phyloP scores from a whole-genome alignment of 2,888 invertebrate genomes.

The Dione juno region DNA sequence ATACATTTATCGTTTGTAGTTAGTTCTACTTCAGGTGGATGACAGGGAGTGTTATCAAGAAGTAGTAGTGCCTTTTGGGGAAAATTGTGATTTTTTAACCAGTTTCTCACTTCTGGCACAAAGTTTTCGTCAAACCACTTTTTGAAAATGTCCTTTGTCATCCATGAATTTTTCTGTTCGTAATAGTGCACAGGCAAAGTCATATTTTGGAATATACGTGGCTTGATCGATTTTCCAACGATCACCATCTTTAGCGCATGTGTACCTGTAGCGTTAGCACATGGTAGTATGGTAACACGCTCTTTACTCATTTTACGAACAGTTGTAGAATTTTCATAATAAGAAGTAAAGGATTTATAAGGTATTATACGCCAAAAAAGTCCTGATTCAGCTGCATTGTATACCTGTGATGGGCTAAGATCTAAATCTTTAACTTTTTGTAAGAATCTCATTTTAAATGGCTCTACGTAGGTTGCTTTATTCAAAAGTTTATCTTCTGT shows the following conservation, averaged over 20 bases:
- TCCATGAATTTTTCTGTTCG: slow-evolving; percentile 48
- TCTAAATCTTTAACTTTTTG: slow-evolving; percentile 47
- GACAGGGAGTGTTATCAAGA: slow-evolving; percentile 46
- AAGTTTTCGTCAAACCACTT: slow-evolving; percentile 51
- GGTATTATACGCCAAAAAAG: slow-evolving; percentile 50
- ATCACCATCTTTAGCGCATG: slow-evolving; percentile 45
- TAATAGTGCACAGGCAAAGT: slow-evolving; percentile 6
- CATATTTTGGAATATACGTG: slow-evolving; percentile 45
- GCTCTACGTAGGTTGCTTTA: slow-evolving; percentile 41
- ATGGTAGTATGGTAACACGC: slow-evolving; percentile 49
- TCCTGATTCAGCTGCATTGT: slow-evolving; percentile 50
- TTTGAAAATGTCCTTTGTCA: slow-evolving; percentile 52
- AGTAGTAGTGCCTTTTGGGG: slow-evolving; percentile 43
- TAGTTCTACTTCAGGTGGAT: slow-evolving; percentile 45
- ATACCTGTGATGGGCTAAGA: slow-evolving; percentile 46
- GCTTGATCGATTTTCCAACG: slow-evolving; percentile 51
- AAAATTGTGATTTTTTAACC: slow-evolving; percentile 38
- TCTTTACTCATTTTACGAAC: slow-evolving; percentile 49
- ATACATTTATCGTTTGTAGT: too few relatives aligned
- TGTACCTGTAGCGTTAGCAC: too few relatives aligned
- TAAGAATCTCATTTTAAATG: slow-evolving; percentile 47
- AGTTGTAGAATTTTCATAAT: slow-evolving; percentile 44
- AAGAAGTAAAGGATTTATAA: slow-evolving; percentile 48
- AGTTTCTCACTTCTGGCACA: slow-evolving; percentile 45
- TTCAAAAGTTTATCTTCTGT: slow-evolving; percentile 46